A percentile compares a stretch with the other conserved stretches of the same genome.
Conservation (phyloP, 2,797 vertebrate species). For the Paguma larvata region DNA sequence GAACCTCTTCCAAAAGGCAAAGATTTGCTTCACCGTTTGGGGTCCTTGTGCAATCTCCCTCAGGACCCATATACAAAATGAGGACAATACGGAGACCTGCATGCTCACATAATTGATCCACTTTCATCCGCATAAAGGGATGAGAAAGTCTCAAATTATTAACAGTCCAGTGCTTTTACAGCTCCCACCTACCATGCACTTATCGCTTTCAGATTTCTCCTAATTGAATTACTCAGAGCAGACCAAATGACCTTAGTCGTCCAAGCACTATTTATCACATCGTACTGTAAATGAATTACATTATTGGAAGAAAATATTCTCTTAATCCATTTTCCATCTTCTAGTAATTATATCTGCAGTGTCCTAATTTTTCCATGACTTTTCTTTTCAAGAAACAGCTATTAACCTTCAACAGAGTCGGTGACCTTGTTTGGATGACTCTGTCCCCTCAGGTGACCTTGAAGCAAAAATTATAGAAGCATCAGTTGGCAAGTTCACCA, state of each 20-base stretch:
- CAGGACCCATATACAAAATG: constrained; percentile 51
- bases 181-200: constrained; percentile 78
- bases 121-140: constrained; percentile 77
- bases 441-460: constrained; percentile 82
- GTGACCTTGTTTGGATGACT: constrained; percentile 84
- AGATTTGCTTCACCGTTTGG: neutral
- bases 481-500: constrained; percentile 82
- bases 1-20: constrained; percentile 53
- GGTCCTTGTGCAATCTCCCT: constrained; percentile 57
- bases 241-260: constrained; percentile 78
- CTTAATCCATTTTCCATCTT: constrained; percentile 55
- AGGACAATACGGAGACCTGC: constrained; percentile 72
- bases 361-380: constrained; percentile 77
- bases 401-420: constrained; percentile 16
- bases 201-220: constrained; percentile 44
- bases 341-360: constrained; percentile 54
- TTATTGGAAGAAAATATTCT: constrained; percentile 77
- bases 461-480: constrained; percentile 84
- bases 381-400: constrained; percentile 76
- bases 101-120: constrained; percentile 76
- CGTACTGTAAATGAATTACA: constrained; percentile 76
- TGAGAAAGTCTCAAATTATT: constrained; percentile 80
- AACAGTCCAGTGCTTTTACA: constrained; percentile 82
- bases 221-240: constrained; percentile 83
- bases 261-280: constrained; percentile 80